Base-by-base conservation (phyloP, 2,888 invertebrate species). In the Portevinia maculata region DNA sequence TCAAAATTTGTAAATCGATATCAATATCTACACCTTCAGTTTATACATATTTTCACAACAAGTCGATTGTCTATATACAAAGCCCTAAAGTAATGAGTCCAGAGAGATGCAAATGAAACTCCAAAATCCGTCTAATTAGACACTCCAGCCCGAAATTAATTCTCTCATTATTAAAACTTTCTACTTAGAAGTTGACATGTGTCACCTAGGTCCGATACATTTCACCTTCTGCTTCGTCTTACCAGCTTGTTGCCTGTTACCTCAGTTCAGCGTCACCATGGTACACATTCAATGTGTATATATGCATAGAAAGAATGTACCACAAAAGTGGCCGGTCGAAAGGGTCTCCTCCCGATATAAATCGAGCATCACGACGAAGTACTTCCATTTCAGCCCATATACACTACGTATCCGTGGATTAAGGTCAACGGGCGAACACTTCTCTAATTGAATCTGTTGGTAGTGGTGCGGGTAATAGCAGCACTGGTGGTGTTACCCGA, bases 371-470 rank as follows among this genome's bases (percentile, higher is more conserved):
- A 83, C 83, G 83, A 83, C 83, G 11, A 76, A 48, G 60, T 73
- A 79, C 65, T 50, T 69, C 69, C 60, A 60, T 59, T 69, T 34
- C 69, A 69, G 53, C 69, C 69, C 76, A 76, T 69, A 55, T 76
- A 59, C 19, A 52, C 44, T 28, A 34, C 46, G 30, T 62, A 64
- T 64, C 50, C 60, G 60, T 78, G 83, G 83, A 83, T 83, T 83
- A 83, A 83, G 83, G 83, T 83, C 78, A 83, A 73, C 83, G 78
- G 78, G 78, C 83, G 73, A 83, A 78, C 83, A 83, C 83, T 83
- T 78, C 65, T 83, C 83, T 83, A 83, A 83, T 83, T 83, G 83
- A 83, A 83, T 78, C 76, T 41, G 37, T 46, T 46, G 67, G 62
- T 57, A 32, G 32, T 48, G 50, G 28, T 44, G 41, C 13, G 28